phyloP scores from a whole-genome alignment of 2,888 invertebrate genomes.

The Dolichomitus sp. region DNA sequence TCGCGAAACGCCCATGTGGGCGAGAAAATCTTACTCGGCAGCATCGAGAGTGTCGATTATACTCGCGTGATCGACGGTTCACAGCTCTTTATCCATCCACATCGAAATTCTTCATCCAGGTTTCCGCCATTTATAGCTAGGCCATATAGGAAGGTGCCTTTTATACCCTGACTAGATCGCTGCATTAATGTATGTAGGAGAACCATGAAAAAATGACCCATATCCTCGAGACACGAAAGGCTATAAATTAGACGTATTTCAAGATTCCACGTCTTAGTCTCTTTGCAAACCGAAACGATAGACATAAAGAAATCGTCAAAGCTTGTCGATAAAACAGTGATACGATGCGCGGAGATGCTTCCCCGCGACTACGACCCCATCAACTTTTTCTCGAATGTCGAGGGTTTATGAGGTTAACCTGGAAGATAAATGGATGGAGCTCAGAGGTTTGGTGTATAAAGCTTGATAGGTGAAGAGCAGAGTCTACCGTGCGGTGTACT shows the following conservation, averaged over 20 bases:
- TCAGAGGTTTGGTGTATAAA: slow-evolving; percentile 17
- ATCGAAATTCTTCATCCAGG: neutral
- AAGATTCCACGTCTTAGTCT: slow-evolving; percentile 7
- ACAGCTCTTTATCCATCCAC: slow-evolving; percentile 8
- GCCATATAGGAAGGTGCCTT: neutral
- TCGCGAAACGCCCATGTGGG: slow-evolving; percentile 4
- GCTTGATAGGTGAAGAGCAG: neutral
- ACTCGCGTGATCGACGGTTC: neutral
- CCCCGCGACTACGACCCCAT: slow-evolving; percentile 17
- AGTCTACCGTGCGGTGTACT: slow-evolving; percentile 9
- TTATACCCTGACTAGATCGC: neutral
- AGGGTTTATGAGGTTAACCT: slow-evolving; percentile 48
- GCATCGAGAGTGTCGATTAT: slow-evolving; percentile 26
- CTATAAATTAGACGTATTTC: slow-evolving; percentile 34
- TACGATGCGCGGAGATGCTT: slow-evolving; percentile 22
- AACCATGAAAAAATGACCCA: slow-evolving; percentile 1
- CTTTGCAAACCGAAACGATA: neutral
- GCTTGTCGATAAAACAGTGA: slow-evolving; percentile 42
- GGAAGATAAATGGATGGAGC: slow-evolving; percentile 48
- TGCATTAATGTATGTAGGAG: neutral
- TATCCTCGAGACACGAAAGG: neutral
- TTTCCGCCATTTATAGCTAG: neutral
- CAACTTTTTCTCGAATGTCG: slow-evolving; percentile 41
- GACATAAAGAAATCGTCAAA: slow-evolving; percentile 41
- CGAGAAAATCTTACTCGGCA: slow-evolving; percentile 8